Evolutionary conservation across 2,113 vertebrate species (phyloP).

Genomic region (Marcusenius ussheri): DNA sequence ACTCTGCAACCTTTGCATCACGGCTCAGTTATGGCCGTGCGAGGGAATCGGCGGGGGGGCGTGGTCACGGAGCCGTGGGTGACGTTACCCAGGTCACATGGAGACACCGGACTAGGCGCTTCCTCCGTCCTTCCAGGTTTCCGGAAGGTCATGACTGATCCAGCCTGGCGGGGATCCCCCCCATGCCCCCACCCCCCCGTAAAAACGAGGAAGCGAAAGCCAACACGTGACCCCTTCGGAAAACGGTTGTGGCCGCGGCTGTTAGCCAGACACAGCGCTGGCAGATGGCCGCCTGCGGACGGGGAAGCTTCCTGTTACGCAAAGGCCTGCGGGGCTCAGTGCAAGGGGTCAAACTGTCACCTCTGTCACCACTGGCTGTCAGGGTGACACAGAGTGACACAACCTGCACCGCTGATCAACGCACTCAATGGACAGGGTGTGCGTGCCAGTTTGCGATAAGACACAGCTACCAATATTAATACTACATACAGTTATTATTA

Average conservation of each 20-base stretch:
- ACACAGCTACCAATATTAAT: background rate
- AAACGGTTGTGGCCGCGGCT: background rate
- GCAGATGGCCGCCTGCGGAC: slow-evolving; percentile 40
- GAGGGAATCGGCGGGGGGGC: background rate
- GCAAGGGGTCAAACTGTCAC: background rate
- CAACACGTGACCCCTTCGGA: background rate
- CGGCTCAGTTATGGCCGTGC: background rate
- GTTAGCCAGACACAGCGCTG: background rate
- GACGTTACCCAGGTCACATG: background rate
- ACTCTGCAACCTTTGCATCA: too few relatives aligned
- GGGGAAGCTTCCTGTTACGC: slow-evolving; percentile 47
- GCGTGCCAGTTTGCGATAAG: background rate
- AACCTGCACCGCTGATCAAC: background rate
- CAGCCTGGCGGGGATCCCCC: background rate
- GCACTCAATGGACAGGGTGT: background rate
- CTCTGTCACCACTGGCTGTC: background rate
- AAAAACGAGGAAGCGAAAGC: background rate
- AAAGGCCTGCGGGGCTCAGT: slow-evolving; percentile 21
- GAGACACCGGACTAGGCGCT: background rate
- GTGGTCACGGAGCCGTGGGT: background rate
- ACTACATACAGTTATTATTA: background rate
- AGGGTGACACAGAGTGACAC: background rate
- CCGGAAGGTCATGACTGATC: background rate
- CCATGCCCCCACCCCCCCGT: background rate
- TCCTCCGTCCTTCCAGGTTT: slow-evolving; percentile 4